Conservation (phyloP, 2,113 vertebrate species). For the Gasterosteus aculeatus region DNA sequence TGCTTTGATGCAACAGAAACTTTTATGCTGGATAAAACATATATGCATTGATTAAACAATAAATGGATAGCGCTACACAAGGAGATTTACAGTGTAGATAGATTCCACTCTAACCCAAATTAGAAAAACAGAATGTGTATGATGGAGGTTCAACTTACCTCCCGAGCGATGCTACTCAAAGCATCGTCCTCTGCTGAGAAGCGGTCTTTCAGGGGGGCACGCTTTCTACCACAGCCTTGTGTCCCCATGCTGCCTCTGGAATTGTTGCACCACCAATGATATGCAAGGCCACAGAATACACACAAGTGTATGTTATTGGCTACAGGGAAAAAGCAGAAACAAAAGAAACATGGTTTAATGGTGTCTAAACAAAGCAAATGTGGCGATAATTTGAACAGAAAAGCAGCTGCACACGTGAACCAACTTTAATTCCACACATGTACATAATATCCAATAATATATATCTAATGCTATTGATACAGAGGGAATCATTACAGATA, state of each 20-base stretch:
- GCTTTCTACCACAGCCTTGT: conserved; percentile 94
- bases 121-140: neutral
- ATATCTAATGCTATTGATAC: neutral
- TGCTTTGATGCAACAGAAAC: neutral
- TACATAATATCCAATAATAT: conserved; percentile 8
- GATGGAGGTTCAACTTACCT: conserved; percentile 80
- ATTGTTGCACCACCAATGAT: conserved; percentile 49
- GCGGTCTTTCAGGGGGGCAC: conserved; percentile 93
- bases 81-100: neutral
- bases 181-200: conserved; percentile 99
- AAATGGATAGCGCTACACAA: neutral
- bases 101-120: conserved; percentile 4
- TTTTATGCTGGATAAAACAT: neutral
- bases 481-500: neutral
- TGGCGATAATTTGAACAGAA: neutral
- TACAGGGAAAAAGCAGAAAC: conserved; percentile 1
- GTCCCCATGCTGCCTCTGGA: conserved; percentile 88
- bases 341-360: neutral
- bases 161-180: conserved; percentile 93
- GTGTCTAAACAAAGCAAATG: conserved; percentile 25
- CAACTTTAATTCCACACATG: conserved; percentile 36
- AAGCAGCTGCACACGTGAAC: conserved; percentile 51
- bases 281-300: conserved; percentile 7
- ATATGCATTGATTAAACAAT: conserved; percentile 21
- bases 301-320: conserved; percentile 27